phyloP scores from a whole-genome alignment of 2,888 invertebrate genomes.

The Epirrhoe alternata region DNA sequence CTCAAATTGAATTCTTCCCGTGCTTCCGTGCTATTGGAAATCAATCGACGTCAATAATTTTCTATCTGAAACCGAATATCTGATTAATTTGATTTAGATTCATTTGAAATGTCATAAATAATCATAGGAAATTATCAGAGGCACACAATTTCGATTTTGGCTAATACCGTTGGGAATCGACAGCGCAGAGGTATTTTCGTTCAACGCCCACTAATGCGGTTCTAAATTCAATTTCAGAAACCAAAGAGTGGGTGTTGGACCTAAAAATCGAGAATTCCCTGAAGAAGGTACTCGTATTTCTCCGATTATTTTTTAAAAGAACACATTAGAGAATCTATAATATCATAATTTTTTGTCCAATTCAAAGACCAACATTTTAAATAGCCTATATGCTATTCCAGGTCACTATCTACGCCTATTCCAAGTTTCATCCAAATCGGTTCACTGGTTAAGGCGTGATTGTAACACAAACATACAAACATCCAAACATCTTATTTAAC shows the following conservation, averaged over 20 bases:
- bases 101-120: neutral
- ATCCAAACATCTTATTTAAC: no score
- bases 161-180: neutral
- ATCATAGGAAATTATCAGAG: no score
- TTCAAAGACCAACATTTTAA: no score
- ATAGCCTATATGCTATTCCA: no score
- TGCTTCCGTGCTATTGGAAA: neutral
- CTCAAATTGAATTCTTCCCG: neutral
- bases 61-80: neutral
- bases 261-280: neutral
- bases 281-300: neutral
- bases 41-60: neutral
- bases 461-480: no score
- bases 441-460: no score
- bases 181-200: neutral
- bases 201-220: neutral
- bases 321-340: neutral
- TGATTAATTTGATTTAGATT: constrained; percentile 4
- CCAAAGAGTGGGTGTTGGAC: neutral
- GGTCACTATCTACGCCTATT: no score
- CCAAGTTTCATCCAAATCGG: no score
- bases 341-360: neutral
- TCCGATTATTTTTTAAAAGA: neutral
- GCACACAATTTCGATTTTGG: neutral
- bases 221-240: neutral